Base-by-base conservation (phyloP, 2,888 invertebrate genomes). In the Aphidoletes aphidimyza region DNA sequence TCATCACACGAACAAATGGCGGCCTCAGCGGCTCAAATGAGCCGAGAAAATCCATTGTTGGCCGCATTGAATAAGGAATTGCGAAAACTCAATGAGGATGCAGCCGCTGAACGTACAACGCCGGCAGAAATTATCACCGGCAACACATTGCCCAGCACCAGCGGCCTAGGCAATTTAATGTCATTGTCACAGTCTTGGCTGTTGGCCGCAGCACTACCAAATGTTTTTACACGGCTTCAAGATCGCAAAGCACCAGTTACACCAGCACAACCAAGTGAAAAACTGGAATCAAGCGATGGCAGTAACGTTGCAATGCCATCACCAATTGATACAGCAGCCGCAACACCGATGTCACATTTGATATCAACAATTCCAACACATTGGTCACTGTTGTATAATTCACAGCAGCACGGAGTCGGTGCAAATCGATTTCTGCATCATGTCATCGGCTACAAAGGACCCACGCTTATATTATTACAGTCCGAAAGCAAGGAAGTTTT, bases 371-470 rank as follows among this genome's bases (percentile, higher is more conserved):
- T 94, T 87, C 94, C 94, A 0, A 94, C 94, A 85, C 96, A 96
- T 90, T 98, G 97, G 97, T 93, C 93, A 84, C 91, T 95, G 86
- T 91, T 98, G 84, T 98, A 97, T 91, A 93, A 94, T 87, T 95
- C 96, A 85, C 93, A 94, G 87, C 94, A 95, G 85, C 95, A 97
- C 90, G 98, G 97, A 0, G 91, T 95, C n/a, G 97, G 97, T 37
- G 93, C 94, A 85, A 97, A 97, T 91, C 92, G 96, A 87, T 97
- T 97, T 90, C 91, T 95, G 87, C 95, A 97, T 88, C 97, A 97
- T 90, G 95, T 97, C 5, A 92, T 96, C 30, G 90, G 90, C 6
- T 90, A 90, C 86, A 88, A 93, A 84, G 94, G 94, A 0, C 93
- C 94, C 0, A 93, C 94, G 0, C 88, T 94, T 85, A 91, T 93